Evolutionary conservation across 2,888 invertebrate species (phyloP).

Genomic region (Trissonchulus latispiculum): DNA sequence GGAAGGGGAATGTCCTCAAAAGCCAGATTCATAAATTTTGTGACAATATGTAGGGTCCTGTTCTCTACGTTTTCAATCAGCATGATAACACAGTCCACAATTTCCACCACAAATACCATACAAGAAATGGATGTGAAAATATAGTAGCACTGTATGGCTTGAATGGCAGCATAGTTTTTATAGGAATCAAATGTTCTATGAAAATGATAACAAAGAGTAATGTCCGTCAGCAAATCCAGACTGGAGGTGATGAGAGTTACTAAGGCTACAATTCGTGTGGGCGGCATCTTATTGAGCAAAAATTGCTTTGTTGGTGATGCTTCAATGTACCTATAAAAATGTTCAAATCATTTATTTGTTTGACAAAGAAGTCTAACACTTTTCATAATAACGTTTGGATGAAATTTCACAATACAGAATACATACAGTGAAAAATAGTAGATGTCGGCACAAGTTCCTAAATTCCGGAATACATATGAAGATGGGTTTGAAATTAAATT

Average conservation of each 20-base stretch:
- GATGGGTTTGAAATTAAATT: too few relatives aligned
- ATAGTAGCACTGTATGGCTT: conserved; percentile 33
- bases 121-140: conserved; percentile 37
- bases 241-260: conserved; percentile 41
- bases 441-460: too few relatives aligned
- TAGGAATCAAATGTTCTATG: conserved; percentile 12
- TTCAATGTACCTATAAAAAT: too few relatives aligned
- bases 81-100: conserved; percentile 13
- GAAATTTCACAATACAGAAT: too few relatives aligned
- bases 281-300: conserved; percentile 30
- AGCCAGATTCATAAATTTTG: neutral
- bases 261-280: conserved; percentile 37
- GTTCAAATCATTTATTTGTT: too few relatives aligned
- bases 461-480: too few relatives aligned
- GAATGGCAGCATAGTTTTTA: neutral
- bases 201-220: conserved; percentile 37
- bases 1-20: conserved; percentile 7
- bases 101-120: conserved; percentile 37
- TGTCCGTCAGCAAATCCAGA: conserved; percentile 40
- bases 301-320: too few relatives aligned
- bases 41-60: neutral
- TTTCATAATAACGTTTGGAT: too few relatives aligned
- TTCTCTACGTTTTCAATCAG: conserved; percentile 16
- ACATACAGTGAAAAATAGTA: too few relatives aligned
- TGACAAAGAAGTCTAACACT: too few relatives aligned